Conservation (phyloP, 2,797 vertebrate species). For the Enteromius radiatus region DNA sequence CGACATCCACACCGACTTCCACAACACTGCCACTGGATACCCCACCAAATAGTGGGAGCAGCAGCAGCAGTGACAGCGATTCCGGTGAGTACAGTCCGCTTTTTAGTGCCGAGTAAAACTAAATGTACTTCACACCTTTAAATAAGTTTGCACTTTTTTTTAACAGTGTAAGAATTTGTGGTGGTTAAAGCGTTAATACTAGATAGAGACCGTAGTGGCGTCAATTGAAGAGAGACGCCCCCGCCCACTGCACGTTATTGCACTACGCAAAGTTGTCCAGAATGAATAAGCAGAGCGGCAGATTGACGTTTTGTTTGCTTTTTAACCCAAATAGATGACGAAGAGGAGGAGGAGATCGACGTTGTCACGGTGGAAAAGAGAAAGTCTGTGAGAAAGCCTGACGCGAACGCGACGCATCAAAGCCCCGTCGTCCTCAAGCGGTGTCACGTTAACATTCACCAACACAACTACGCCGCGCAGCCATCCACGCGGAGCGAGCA, state of each 20-base stretch:
- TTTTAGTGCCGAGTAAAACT: neutral
- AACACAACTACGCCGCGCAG: constrained; percentile 91
- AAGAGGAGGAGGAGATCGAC: constrained; percentile 79
- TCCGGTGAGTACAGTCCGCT: constrained; percentile 74
- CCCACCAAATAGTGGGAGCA: constrained; percentile 80
- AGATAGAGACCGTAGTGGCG: constrained; percentile 8
- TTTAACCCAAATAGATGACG: constrained; percentile 57
- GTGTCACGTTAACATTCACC: constrained; percentile 87
- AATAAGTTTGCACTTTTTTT: neutral
- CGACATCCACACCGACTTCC: constrained; percentile 48
- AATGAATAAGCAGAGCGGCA: neutral
- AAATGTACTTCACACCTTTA: neutral
- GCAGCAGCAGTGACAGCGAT: constrained; percentile 74
- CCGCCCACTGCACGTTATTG: constrained; percentile 4
- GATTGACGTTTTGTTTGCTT: neutral
- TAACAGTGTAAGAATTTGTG: neutral
- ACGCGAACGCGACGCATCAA: constrained; percentile 75
- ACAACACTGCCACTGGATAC: constrained; percentile 70
- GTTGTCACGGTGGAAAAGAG: constrained; percentile 89
- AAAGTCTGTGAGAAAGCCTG: constrained; percentile 65
- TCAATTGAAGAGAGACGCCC: constrained; percentile 11
- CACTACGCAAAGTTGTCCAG: neutral
- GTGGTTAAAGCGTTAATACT: constrained; percentile 37
- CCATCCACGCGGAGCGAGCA: constrained; percentile 79
- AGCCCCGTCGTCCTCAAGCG: constrained; percentile 87